phyloP scores from a whole-genome alignment of 2,888 invertebrate species.

The Ethmia dodecea region DNA sequence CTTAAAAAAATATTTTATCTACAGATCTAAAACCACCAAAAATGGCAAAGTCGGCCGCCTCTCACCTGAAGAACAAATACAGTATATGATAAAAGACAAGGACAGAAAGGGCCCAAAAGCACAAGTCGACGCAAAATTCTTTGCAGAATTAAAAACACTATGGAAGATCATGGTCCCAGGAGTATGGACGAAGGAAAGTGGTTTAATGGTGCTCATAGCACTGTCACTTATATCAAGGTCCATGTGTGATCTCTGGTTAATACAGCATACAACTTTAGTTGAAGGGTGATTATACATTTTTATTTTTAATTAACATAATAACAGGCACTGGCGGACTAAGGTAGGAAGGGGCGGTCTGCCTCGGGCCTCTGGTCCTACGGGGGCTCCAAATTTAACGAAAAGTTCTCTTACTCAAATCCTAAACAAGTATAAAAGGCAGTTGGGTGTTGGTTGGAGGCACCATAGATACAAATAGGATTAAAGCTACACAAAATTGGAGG shows the following conservation, averaged over 20 bases:
- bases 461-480: too few relatives aligned
- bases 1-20: too few relatives aligned
- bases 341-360: not conserved
- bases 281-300: conserved; percentile 88
- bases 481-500: too few relatives aligned
- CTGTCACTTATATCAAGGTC: conserved; percentile 90
- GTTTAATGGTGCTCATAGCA: conserved; percentile 86
- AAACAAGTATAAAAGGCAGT: too few relatives aligned
- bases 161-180: conserved; percentile 89
- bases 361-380: too few relatives aligned
- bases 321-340: not conserved
- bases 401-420: too few relatives aligned
- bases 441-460: too few relatives aligned
- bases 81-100: conserved; percentile 87
- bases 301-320: not conserved
- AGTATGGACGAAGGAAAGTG: conserved; percentile 85
- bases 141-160: conserved; percentile 81
- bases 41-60: conserved; percentile 17
- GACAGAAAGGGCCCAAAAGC: conserved; percentile 80
- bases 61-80: conserved; percentile 83
- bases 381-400: too few relatives aligned
- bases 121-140: conserved; percentile 86
- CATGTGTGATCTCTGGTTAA: conserved; percentile 98
- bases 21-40: too few relatives aligned
- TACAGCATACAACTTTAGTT: conserved; percentile 94